A percentile compares a stretch with the other conserved stretches of the same genome.
These are phyloP conservation scores for Amblyjoppa proteus DNA, from an alignment of 2,888 invertebrate genomes.

Conservation along the genomic window DNA sequence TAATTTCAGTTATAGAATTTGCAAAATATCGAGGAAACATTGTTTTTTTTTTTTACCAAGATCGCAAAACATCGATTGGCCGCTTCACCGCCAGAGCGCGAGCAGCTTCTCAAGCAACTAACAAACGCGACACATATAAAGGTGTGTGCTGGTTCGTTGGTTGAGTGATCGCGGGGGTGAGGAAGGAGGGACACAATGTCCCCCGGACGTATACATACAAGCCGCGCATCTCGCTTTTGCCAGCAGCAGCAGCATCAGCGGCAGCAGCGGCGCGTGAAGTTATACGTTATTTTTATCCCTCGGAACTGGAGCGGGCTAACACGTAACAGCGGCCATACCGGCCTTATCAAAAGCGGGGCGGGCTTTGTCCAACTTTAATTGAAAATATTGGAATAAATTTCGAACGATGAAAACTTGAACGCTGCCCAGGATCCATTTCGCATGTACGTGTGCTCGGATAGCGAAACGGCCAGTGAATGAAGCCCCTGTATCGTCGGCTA, in stretches of 20 bases:
- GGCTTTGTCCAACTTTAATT: conserved; percentile 84
- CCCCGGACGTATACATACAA: conserved; percentile 13
- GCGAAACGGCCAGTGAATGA: conserved; percentile 61
- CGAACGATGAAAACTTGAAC: conserved; percentile 71
- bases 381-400: conserved; percentile 85
- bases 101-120: conserved; percentile 28
- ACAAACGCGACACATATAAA: conserved; percentile 40
- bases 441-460: conserved; percentile 51
- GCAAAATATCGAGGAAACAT: not conserved
- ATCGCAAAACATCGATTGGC: conserved; percentile 3
- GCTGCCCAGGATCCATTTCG: conserved; percentile 56
- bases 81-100: conserved; percentile 24
- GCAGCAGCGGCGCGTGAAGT: conserved; percentile 76
- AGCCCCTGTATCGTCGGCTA: conserved; percentile 9
- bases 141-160: conserved; percentile 31
- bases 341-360: conserved; percentile 78
- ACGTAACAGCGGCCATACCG: conserved; percentile 63
- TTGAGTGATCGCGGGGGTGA: conserved; percentile 36
- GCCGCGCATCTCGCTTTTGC: conserved; percentile 40
- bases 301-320: conserved; percentile 80
- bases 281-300: conserved; percentile 80
- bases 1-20: too few relatives aligned
- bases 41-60: not conserved
- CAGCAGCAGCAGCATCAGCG: conserved; percentile 66
- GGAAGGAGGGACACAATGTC: conserved; percentile 45